Percentiles rank a stretch among this genome's conserved stretches.
phyloP scores from a whole-genome alignment of 2,888 invertebrate genomes.

The Epinotia brunnichana region DNA sequence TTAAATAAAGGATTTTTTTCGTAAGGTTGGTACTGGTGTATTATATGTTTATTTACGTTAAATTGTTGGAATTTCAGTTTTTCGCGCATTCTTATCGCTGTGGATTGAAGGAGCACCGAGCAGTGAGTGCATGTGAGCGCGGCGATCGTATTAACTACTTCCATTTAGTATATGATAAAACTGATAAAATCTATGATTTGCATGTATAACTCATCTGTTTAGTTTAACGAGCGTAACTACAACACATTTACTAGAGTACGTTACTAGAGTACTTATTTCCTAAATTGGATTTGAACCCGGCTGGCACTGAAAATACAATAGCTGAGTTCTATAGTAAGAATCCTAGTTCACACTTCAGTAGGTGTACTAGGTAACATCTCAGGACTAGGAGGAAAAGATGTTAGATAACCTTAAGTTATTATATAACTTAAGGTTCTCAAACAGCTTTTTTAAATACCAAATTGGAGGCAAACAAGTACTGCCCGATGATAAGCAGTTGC shows the following conservation, averaged over 20 bases:
- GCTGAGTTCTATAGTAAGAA: too few species aligned
- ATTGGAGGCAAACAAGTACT: too few species aligned
- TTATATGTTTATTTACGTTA: slow-evolving; percentile 40
- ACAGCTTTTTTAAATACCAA: too few species aligned
- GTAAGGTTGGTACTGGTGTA: slow-evolving; percentile 53
- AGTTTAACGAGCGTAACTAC: slow-evolving; percentile 18
- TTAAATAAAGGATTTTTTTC: slow-evolving; percentile 64
- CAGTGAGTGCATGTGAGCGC: not conserved
- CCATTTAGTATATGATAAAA: slow-evolving; percentile 41
- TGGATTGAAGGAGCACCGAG: not conserved
- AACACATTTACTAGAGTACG: not conserved
- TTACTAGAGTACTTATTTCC: not conserved
- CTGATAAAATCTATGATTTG: slow-evolving; percentile 21
- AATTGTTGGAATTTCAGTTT: not conserved
- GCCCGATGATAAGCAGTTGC: too few species aligned
- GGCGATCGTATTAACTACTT: not conserved
- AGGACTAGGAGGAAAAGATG: too few species aligned
- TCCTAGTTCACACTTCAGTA: too few species aligned
- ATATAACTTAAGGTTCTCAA: too few species aligned
- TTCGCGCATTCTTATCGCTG: not conserved
- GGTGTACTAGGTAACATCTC: too few species aligned
- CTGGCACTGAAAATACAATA: not conserved
- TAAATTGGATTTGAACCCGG: not conserved
- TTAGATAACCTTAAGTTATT: too few species aligned
- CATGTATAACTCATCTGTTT: slow-evolving; percentile 25